Base-by-base conservation (phyloP, 2,797 vertebrate genomes). In the Phrynocephalus guinanensis region DNA sequence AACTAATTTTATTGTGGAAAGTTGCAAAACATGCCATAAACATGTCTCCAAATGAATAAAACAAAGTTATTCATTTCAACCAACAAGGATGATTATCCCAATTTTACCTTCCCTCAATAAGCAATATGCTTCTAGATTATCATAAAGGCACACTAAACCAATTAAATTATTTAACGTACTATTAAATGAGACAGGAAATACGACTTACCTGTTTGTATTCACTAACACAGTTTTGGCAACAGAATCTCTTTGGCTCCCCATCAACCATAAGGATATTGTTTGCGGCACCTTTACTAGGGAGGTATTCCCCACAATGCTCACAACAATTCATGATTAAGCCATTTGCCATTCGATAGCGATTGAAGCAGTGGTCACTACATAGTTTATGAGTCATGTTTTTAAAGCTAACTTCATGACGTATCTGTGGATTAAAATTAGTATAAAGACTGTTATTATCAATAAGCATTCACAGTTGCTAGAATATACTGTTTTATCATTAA, bases 241-340 rank as follows among this genome's bases (percentile, higher is more conserved):
- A 99, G 97, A 99, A 99, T 91, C 98, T 98, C 94, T 99, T 99
- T 96, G 99, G 98, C 95, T 99, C 98, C 79, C 99, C 98, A 28
- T 99, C 99, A 84, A 99, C 96, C 92, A 98, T 96, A 94, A 99
- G 95, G 91, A 98, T 97, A 95, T 99, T 98, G 96, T 99, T 99
- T 92, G 98, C 98, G 24, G 98, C 97, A 38, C 98, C 98, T 95
- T 98, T 98, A 96, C 96, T 99, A 91, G 98, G 98, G 93, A 99
- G 97, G 95, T 99, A 99, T 93, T 99, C 98, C 9, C 99, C 99
- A 84, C 99, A 99, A 56, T 99, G 99, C 94, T 99, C 99, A 90
- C 99, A 99, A 96, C 99, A 99, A 96, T 99, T 99, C 99, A 99
- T 99, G 96, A 99, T 97, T 90, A 99, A 96, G 79, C 99, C 99